These are phyloP conservation scores for Stramonita haemastoma DNA, from an alignment of 2,888 invertebrate genomes.

Conservation along the genomic window DNA sequence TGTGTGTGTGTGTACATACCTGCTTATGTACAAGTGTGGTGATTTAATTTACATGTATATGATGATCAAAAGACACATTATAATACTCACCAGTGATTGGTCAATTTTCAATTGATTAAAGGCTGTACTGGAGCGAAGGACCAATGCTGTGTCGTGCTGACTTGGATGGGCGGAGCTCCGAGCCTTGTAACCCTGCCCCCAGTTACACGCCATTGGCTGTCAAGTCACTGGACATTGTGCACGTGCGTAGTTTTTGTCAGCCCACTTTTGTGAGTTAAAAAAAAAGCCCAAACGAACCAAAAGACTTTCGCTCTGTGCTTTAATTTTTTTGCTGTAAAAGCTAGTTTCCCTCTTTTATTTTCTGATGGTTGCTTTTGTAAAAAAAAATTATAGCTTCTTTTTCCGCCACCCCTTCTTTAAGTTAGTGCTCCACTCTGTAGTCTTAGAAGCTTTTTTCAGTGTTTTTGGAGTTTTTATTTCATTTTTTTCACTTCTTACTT, in stretches of 20 bases:
- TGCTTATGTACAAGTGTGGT: not conserved
- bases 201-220: constrained; percentile 17
- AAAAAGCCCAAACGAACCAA: not conserved
- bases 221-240: constrained; percentile 46
- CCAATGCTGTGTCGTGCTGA: constrained; percentile 42
- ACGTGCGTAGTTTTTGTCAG: constrained; percentile 35
- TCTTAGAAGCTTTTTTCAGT: no score
- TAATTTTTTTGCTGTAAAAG: no score
- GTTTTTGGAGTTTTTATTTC: no score
- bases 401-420: no score
- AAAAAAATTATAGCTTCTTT: no score
- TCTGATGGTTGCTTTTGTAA: no score
- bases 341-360: no score
- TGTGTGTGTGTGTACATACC: not conserved
- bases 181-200: constrained; percentile 19
- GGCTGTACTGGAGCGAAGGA: constrained; percentile 51
- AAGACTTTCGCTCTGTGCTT: no score
- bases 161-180: constrained; percentile 27
- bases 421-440: no score
- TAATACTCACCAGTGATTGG: not conserved
- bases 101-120: not conserved
- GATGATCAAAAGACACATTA: no score
- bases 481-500: no score
- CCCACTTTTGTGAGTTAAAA: not conserved
- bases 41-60: no score